phyloP scores from a whole-genome alignment of 2,888 invertebrate species.

The Mechanitis messenoides region DNA sequence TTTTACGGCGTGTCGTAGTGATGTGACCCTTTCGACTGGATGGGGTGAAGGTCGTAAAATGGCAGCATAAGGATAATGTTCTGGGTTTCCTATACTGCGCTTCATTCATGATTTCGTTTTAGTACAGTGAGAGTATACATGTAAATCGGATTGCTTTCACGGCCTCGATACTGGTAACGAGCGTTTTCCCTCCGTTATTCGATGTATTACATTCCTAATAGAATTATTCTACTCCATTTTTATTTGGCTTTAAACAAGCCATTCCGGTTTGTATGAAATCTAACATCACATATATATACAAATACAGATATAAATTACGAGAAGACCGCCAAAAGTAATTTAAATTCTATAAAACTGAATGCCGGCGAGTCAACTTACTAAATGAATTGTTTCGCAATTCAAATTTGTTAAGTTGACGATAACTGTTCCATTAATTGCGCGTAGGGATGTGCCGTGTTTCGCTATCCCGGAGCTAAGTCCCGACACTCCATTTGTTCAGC shows the following conservation, averaged over 20 bases:
- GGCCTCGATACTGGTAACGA: constrained; percentile 60
- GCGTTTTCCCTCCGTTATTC: constrained; percentile 59
- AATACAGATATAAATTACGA: constrained; percentile 4
- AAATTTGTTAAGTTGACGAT: constrained; percentile 56
- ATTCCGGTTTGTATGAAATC: constrained; percentile 17
- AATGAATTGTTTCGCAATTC: constrained; percentile 43
- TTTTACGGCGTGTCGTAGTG: constrained; percentile 68
- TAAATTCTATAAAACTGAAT: constrained; percentile 18
- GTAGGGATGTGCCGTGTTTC: constrained; percentile 52
- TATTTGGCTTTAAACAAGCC: constrained; percentile 33
- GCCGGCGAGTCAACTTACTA: constrained; percentile 15
- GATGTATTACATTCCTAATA: constrained; percentile 67
- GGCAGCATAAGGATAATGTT: constrained; percentile 77
- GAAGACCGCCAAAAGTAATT: constrained; percentile 16
- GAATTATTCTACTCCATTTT: constrained; percentile 41
- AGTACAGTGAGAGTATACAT: constrained; percentile 71
- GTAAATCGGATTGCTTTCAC: constrained; percentile 73
- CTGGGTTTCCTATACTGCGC: constrained; percentile 74
- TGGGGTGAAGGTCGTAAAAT: constrained; percentile 77
- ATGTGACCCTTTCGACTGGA: constrained; percentile 74
- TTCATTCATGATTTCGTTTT: constrained; percentile 77
- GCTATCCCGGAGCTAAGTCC: constrained; percentile 46
- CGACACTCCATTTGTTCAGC: constrained; percentile 72
- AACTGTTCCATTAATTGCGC: constrained; percentile 61
- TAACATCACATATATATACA: constrained; percentile 13